Conservation (phyloP, 2,888 invertebrate species). For the Toxonevra muliebris region DNA sequence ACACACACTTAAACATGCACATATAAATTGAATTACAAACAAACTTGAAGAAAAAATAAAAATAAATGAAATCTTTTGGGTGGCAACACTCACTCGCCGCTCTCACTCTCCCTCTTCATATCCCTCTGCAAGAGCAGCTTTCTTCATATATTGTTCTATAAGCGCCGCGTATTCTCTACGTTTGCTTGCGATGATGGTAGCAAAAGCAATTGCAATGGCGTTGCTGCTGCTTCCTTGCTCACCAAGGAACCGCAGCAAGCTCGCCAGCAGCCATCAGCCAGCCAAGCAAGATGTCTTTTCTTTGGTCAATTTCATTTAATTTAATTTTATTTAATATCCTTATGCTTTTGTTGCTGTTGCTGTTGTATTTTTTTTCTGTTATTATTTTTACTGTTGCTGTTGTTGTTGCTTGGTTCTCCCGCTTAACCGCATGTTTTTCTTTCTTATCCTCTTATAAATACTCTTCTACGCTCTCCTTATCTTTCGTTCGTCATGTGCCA, state of each 20-base stretch:
- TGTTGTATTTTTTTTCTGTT: conserved; percentile 5
- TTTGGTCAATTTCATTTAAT: conserved; percentile 56
- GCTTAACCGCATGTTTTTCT: conserved; percentile 4
- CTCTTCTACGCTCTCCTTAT: background rate
- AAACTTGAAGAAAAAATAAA: conserved; percentile 4
- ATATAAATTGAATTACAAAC: conserved; percentile 9
- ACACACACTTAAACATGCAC: no score
- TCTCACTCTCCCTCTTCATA: no score
- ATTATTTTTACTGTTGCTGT: background rate
- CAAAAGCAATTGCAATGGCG: no score
- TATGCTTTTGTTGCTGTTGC: conserved; percentile 25
- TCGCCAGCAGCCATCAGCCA: rapidly evolving
- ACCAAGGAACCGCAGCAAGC: background rate
- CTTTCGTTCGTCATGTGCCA: conserved; percentile 17
- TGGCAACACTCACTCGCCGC: no score
- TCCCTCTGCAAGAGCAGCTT: no score
- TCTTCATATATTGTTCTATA: no score
- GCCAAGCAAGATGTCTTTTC: conserved; percentile 9
- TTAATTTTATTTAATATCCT: conserved; percentile 55
- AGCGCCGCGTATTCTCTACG: no score
- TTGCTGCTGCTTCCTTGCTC: background rate
- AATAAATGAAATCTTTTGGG: no score
- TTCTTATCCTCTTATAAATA: background rate
- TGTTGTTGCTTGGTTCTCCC: background rate
- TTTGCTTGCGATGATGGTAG: no score